Conservation (phyloP, 2,113 vertebrate genomes). For the Abramis brama region DNA sequence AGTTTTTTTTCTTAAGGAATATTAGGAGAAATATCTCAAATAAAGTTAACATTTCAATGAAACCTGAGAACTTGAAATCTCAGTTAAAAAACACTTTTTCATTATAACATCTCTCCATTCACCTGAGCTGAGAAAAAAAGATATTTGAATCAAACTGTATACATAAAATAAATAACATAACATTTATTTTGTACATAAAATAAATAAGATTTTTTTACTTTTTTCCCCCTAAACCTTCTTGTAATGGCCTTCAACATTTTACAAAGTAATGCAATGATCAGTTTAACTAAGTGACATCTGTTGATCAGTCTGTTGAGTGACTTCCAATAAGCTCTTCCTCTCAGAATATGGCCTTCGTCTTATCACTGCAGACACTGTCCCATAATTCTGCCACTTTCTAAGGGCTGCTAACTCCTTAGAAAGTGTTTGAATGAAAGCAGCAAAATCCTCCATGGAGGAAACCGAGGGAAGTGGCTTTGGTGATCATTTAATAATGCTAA, state of each 20-base stretch:
- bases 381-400: conserved; percentile 26
- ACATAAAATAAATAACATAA: too few relatives aligned
- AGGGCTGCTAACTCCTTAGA: conserved; percentile 31
- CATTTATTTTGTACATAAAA: too few relatives aligned
- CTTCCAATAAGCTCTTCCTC: background rate
- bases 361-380: conserved; percentile 21
- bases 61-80: background rate
- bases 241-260: background rate
- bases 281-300: conserved; percentile 22
- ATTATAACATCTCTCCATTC: background rate
- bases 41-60: background rate
- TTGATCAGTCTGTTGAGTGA: conserved; percentile 6
- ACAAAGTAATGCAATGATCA: background rate
- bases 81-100: background rate
- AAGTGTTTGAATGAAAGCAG: conserved; percentile 37
- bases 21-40: background rate
- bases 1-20: background rate
- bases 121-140: background rate
- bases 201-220: too few relatives aligned
- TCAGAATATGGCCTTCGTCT: background rate
- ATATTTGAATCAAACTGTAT: too few relatives aligned
- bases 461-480: conserved; percentile 29
- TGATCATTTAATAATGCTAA: conserved; percentile 54
- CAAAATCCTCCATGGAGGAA: conserved; percentile 41
- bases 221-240: background rate